These are phyloP conservation scores for Synanceia verrucosa DNA, from an alignment of 2,797 vertebrate species.

Conservation along the genomic window DNA sequence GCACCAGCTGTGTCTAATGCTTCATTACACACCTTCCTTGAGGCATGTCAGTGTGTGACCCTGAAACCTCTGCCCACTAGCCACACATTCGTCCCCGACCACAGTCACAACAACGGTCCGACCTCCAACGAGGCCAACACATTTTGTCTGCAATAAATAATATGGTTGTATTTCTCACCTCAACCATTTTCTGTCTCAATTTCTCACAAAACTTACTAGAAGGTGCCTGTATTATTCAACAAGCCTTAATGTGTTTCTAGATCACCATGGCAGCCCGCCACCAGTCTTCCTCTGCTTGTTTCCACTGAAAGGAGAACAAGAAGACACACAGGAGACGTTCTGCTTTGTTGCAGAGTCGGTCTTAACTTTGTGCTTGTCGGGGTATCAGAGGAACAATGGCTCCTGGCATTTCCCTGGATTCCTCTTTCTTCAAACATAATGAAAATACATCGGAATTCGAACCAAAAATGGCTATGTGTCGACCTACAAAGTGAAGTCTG, in stretches of 20 bases:
- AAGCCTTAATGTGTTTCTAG: conserved; percentile 52
- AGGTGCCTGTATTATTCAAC: conserved; percentile 54
- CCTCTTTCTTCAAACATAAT: conserved; percentile 40
- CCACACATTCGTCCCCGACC: conserved; percentile 49
- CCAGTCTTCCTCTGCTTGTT: conserved; percentile 55
- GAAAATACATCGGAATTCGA: conserved; percentile 44
- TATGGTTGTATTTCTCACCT: conserved; percentile 16
- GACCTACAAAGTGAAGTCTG: conserved; percentile 9
- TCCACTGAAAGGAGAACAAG: conserved; percentile 56
- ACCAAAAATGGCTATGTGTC: conserved; percentile 33
- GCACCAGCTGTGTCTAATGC: conserved; percentile 83
- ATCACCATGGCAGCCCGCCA: conserved; percentile 54
- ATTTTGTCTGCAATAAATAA: conserved; percentile 48
- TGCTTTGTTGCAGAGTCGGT: conserved; percentile 54
- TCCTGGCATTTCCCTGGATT: conserved; percentile 59
- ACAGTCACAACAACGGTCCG: conserved; percentile 52
- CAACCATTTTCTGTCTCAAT: not conserved
- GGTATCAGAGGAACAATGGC: conserved; percentile 61
- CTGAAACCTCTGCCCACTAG: conserved; percentile 74
- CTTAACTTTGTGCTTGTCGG: conserved; percentile 57
- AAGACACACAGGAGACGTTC: conserved; percentile 60
- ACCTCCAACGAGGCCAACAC: conserved; percentile 61
- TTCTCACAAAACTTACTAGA: conserved; percentile 43
- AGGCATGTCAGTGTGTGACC: conserved; percentile 76
- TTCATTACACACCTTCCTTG: conserved; percentile 82